Conservation (phyloP, 2,797 vertebrate genomes). For the Acipenser ruthenus region DNA sequence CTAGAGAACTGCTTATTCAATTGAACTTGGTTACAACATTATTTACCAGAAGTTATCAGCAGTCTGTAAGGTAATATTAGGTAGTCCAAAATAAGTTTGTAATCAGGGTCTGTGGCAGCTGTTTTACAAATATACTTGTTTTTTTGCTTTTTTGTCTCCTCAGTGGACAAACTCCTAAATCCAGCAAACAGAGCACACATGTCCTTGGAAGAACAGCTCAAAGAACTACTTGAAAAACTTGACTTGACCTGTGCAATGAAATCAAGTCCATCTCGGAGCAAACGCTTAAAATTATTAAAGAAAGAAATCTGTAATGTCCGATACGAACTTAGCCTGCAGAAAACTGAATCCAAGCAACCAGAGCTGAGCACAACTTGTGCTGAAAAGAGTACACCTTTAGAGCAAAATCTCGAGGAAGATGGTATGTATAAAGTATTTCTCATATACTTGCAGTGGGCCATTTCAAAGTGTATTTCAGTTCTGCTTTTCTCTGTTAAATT, state of each 20-base stretch:
- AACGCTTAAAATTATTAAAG: conserved; percentile 86
- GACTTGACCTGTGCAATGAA: conserved; percentile 92
- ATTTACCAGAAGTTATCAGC: too few species aligned
- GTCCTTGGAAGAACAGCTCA: conserved; percentile 80
- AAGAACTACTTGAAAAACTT: conserved; percentile 85
- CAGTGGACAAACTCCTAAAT: conserved; percentile 84
- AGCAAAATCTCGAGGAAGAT: conserved; percentile 71
- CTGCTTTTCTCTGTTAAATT: too few species aligned
- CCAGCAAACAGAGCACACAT: conserved; percentile 76
- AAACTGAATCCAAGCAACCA: conserved; percentile 52
- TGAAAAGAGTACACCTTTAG: conserved; percentile 56
- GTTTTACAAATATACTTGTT: too few species aligned
- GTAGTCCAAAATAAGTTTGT: too few species aligned
- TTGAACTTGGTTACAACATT: too few species aligned
- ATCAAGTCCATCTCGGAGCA: conserved; percentile 88
- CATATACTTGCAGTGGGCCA: too few species aligned
- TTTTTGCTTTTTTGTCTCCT: neutral
- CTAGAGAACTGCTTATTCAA: too few species aligned
- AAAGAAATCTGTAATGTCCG: conserved; percentile 83
- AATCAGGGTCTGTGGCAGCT: too few species aligned
- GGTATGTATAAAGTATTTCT: conserved; percentile 52
- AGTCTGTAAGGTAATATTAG: too few species aligned
- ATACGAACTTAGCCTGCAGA: conserved; percentile 73
- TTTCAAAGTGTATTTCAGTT: too few species aligned
- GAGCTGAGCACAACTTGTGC: conserved; percentile 55